Evolutionary conservation across 2,797 vertebrate species (phyloP).

Genomic region (Anguilla marmorata): DNA sequence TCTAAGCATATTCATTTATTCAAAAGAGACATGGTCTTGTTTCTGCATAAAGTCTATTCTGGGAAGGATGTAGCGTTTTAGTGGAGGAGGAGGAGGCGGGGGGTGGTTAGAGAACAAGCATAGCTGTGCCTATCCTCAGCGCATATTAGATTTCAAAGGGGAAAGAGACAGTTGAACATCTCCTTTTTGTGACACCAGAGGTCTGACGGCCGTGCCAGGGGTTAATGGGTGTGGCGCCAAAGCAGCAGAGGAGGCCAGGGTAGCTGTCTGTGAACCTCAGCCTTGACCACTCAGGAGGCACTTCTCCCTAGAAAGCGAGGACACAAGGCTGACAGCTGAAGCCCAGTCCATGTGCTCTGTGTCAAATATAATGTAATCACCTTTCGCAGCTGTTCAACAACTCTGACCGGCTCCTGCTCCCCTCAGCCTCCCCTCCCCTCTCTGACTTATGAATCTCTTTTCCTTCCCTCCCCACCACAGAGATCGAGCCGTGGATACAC

Average conservation of each 20-base stretch:
- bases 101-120: conserved; percentile 30
- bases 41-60: neutral
- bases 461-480: conserved; percentile 71
- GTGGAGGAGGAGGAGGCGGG: neutral
- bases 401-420: neutral
- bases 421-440: conserved; percentile 9
- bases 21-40: neutral
- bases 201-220: conserved; percentile 57
- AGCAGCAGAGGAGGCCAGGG: conserved; percentile 43
- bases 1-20: neutral
- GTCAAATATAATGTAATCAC: conserved; percentile 34
- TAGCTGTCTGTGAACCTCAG: conserved; percentile 49
- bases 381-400: neutral
- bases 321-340: conserved; percentile 26
- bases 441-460: conserved; percentile 46
- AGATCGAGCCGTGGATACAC: conserved; percentile 92
- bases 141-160: conserved; percentile 50
- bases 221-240: conserved; percentile 66
- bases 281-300: neutral
- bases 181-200: conserved; percentile 43
- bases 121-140: conserved; percentile 37
- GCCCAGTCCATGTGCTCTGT: conserved; percentile 7
- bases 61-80: neutral
- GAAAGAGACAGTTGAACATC: conserved; percentile 54
- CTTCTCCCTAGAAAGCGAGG: conserved; percentile 16